Evolutionary conservation across 1,140 invertebrate genomes (phyloP), one percentile per base, ranked within the genome.

Genomic region (Drosophila auraria): DNA sequence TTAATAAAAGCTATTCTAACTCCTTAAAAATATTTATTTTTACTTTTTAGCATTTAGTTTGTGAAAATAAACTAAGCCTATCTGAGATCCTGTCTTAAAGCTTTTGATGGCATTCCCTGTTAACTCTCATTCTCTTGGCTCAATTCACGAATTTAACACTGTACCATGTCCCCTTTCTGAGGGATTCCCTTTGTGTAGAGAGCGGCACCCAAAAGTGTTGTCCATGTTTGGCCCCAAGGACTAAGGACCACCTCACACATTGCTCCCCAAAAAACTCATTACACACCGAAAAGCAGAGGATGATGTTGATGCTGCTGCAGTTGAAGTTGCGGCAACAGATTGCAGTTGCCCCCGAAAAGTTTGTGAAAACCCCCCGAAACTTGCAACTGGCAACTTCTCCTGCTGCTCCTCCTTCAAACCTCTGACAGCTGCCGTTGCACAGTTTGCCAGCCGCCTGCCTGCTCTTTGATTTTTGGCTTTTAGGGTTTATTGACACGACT

Each of bases 401-500:
- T 23, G 14, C 40, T 45, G 51, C 66, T 33, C 44, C 75, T 57
- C 44, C 25, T 68, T 33, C 64, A 68, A 61, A 25, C 45, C 49
- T 40, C 54, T 87, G 81, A 80, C 83, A 89, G 83, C 81, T 81
- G 80, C 58, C 60, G 71, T 53, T 59, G 57, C 57, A 54, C 60
- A 42, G 36, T 44, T 59, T 47, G 51, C 57, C 33, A 17, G 49
- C 25, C 14, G 49, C 27, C 27, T 45, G 56, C n/a, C 38, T 58
- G 47, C 44, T 60, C 66, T 65, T 69, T 77, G 54, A 58, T 72
- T 72, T 49, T 64, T 79, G 75, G 60, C 71, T 76, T 60, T 76
- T 58, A 30, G 53, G 60, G 83, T 87, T 87, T 87, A 89, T 89
- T 89, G 77, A 83, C 81, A 72, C 64, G 54, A 68, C 78, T 73